Evolutionary conservation across 1,140 invertebrate genomes (phyloP), one percentile per base, ranked within the genome.

Genomic region (Eufriesea mexicana): DNA sequence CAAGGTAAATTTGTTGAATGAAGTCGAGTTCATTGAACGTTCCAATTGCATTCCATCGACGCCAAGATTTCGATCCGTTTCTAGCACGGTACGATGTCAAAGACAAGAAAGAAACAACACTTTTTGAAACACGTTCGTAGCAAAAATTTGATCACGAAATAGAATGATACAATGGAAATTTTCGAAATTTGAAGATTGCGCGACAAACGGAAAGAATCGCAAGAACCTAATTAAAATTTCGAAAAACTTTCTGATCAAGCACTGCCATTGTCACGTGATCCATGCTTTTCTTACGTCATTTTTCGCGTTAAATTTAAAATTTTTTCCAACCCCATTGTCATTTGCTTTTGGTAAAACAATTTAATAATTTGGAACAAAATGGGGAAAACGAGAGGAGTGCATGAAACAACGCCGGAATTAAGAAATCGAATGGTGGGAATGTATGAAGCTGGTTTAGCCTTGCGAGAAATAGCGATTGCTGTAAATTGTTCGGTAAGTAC

Each of bases 381-480:
- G 93, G 94, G 94, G 0, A 94, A 94, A 84, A 94, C 92, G 7
- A 91, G 94, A 88, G 94, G 94, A 57, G 93, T 94, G 12, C 93
- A 94, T 70, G 94, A 94, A 85, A 94, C 94, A 12, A 94, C 94
- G 47, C 94, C 93, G 12, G 93, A 94, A 86, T 79, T 94, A 47
- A 85, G 94, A 71, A 94, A 94, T 85, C 91, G 93, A 45, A 94
- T 94, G 93, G 93, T 94, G 5, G 94, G 94, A 66, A 94, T 94
- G 94, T 94, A 93, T 66, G 93, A 94, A 84, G 94, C 94, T 54
- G 93, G 94, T 70, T 85, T 94, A 18, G 93, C 92, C 4, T 80
- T 94, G 7, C 82, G 93, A 28, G 93, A 94, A 79, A 94, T 94
- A 71, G 93, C 94, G 18, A 91, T 89, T 2, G 94, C 94, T 0